Conservation (phyloP, 2,797 vertebrate genomes). For the Pseudochaenichthys georgianus region DNA sequence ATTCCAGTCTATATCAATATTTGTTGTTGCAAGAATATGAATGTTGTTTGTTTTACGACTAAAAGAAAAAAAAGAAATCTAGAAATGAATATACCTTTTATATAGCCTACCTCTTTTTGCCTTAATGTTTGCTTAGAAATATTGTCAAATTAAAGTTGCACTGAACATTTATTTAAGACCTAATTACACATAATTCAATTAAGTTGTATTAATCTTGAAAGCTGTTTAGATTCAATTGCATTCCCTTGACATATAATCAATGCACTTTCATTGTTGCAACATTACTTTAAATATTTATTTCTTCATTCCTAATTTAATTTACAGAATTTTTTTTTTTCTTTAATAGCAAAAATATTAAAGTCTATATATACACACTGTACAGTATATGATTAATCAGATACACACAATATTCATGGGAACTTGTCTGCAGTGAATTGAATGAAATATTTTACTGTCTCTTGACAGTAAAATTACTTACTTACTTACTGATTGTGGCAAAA, state of each 20-base stretch:
- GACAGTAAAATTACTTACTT: too few species aligned
- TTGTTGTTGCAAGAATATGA: too few species aligned
- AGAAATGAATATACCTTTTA: background rate
- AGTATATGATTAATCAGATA: background rate
- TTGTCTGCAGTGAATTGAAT: conserved; percentile 4
- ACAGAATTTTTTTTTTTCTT: background rate
- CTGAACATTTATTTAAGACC: background rate
- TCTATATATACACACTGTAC: background rate
- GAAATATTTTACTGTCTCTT: background rate
- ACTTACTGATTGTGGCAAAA: conserved; percentile 3
- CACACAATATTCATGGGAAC: background rate
- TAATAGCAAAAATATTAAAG: background rate
- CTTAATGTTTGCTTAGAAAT: background rate
- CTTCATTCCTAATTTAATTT: conserved; percentile 14
- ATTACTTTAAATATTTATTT: conserved; percentile 21
- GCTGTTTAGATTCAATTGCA: background rate
- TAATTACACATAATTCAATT: background rate
- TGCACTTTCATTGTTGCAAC: background rate
- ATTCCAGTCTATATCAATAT: too few species aligned
- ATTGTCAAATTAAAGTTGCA: background rate
- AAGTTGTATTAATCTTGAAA: background rate
- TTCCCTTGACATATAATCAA: background rate
- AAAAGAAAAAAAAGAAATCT: background rate
- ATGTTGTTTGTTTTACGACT: background rate
- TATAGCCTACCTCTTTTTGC: background rate